Evolutionary conservation across 2,888 invertebrate genomes (phyloP), one percentile per base, ranked within the genome.

Genomic region (Lordiphosa fenestrarum): DNA sequence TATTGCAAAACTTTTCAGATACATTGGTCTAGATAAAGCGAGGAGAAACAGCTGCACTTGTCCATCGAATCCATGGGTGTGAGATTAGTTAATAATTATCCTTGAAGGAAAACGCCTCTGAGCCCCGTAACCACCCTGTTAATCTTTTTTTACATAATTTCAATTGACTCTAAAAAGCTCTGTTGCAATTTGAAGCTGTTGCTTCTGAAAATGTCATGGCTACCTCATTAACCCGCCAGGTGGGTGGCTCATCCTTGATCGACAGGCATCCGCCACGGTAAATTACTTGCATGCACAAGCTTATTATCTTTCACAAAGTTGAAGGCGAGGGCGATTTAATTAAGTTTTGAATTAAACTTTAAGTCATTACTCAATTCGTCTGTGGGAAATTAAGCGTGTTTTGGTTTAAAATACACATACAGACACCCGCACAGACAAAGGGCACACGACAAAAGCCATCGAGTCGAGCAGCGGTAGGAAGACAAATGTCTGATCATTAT

Each of bases 401-500:
- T 48, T 38, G 35, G 47, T 36, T 67, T 13, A 37, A 52, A 57
- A 13, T 39, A 56, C 42, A 33, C 40, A 23, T 40, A 54, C 12
- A 12, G 15, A 19, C 23, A 51, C 30, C 36, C 15, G 12, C 23
- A 51, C 30, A 36, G 41, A 44, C 19, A 19, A 19, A 19, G 19
- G 19, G 23, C 13, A 12, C 21, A 33, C 41, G 51, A 37, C 39
- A 44, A 37, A 38, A 57, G 36, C 33, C n/a, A n/a, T 10, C 12
- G 41, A 42, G 54, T 19, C 35, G 36, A 48, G 38, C 39, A 61
- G 62, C 48, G 47, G 60, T 60, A 67, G 62, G 52, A 82, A 83
- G 80, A 81, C 72, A 83, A 81, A 81, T 81, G 80, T 66, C 63
- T 66, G 76, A 82, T 83, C 83, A 81, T 81, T 81, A 81, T 78